Base-by-base conservation (phyloP, 2,113 vertebrate species). In the Syngnathoides biaculeatus region DNA sequence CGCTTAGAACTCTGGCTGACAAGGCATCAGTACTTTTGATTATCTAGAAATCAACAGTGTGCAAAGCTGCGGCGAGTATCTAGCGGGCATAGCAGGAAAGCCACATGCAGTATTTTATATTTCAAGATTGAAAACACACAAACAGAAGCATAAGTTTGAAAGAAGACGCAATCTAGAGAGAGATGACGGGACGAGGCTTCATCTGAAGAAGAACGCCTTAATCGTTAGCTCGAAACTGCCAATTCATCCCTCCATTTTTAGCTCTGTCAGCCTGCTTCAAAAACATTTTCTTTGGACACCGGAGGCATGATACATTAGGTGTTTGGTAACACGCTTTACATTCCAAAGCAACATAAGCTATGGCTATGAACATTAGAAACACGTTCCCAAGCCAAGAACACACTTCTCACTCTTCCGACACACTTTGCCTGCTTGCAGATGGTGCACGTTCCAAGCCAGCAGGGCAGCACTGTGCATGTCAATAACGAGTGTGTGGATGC, bases 331-430 rank as follows among this genome's bases (percentile, higher is more conserved):
- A 83, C 74, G 72, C 77, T 80, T 84, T 86, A 83, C 79, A 84
- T 89, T 87, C 78, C 79, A 82, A 82, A 80, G 79, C 84, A 88
- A 80, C 86, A 88, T 86, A 89, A 89, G 88, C 82, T 88, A 79
- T 71, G 74, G 78, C 77, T 79, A 80, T 75, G 86, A 81, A 85
- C 87, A 89, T 74, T 86, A 79, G 82, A 84, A 81, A 88, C 86
- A 79, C 83, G 64, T 80, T 78, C 65, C 48, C 72, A 75, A 84
- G 84, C 82, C 87, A 85, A 81, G 71, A 75, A 72, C 84, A 75
- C 67, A 11, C 84, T 85, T 86, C 82, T 73, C 88, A 87, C 87
- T 79, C 79, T 83, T 85, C 83, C 72, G 30, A 84, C 86, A 84
- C 85, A 86, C 78, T 81, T 85, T 81, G 71, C 71, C 68, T 40